Evolutionary conservation across 1,140 invertebrate species (phyloP), one percentile per base, ranked within the genome.

Genomic region (Drosophila auraria): DNA sequence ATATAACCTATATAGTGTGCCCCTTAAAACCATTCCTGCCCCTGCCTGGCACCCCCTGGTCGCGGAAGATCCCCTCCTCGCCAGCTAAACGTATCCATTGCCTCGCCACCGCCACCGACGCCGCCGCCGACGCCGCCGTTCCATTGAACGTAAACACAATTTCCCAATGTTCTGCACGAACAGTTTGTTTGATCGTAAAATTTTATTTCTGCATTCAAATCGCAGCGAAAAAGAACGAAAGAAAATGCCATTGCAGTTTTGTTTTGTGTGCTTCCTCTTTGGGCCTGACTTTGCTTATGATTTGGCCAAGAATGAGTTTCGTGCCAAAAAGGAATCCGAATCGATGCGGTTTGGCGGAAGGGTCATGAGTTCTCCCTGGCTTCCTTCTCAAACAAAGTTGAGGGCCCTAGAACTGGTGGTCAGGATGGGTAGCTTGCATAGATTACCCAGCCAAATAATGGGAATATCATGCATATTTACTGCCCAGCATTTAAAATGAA

Each of bases 181-280:
- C 84, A 90, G 84, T 87, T 87, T 87, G 84, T 87, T 87, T 87
- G 84, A 89, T 87, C 84, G 78, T 87, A 87, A 87, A 87, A 87
- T 87, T 87, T 90, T 89, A 87, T 90, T 84, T 89, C 87, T 80
- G 84, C 83, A 87, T 87, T 87, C 83, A 80, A 87, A 87, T 83
- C 83, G 83, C 71, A 65, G 66, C 56, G 27, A 69, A 80, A 79
- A 51, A 38, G 42, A 50, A 50, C 25, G 12, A 12, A 44, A 8
- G 25, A 51, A 78, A 79, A 71, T 80, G 80, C 72, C 63, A 78
- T 72, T 87, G 71, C 83, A 78, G 70, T 58, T 80, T 61, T 63
- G 60, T 45, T 11, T 30, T 25, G 40, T 38, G 50, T 47, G 23
- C 38, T 56, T 64, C 56, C 58, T 15, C 9, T 64, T 54, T 51